Evolutionary conservation across 1,140 invertebrate genomes (phyloP).

Genomic region (Lepidostoma basale): DNA sequence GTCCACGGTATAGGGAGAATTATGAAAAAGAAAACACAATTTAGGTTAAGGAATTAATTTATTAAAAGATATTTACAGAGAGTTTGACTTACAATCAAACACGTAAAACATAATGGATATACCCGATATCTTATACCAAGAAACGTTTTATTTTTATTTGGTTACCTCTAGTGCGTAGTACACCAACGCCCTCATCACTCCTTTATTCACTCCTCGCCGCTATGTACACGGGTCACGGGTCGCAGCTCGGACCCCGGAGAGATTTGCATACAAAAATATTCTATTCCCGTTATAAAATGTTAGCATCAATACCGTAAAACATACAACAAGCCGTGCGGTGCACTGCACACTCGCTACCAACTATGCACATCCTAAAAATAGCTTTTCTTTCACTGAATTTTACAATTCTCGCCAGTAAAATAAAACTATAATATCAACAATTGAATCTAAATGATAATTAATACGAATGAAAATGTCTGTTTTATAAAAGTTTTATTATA

Average conservation of each 20-base stretch:
- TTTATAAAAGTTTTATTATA: no score
- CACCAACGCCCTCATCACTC: background rate
- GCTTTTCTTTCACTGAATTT: background rate
- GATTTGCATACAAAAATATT: constrained; percentile 13
- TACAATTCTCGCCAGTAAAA: background rate
- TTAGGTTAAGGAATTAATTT: constrained; percentile 19
- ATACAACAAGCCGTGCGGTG: no score
- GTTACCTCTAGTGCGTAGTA: constrained; percentile 16
- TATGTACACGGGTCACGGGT: background rate
- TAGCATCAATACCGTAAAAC: background rate
- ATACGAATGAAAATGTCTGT: background rate
- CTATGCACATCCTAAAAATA: background rate
- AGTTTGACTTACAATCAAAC: constrained; percentile 1
- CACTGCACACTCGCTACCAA: no score
- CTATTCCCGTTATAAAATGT: background rate
- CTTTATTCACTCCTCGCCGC: background rate
- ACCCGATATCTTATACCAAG: background rate
- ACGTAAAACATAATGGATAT: background rate
- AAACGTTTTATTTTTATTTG: background rate
- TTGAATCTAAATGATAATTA: background rate
- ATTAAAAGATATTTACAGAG: constrained; percentile 20
- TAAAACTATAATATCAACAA: background rate
- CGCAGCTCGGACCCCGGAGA: background rate
- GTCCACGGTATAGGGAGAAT: no score
- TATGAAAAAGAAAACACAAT: no score